Evolutionary conservation across 2,888 invertebrate species (phyloP), one percentile per base, ranked within the genome.

Genomic region (Beris chalybata): DNA sequence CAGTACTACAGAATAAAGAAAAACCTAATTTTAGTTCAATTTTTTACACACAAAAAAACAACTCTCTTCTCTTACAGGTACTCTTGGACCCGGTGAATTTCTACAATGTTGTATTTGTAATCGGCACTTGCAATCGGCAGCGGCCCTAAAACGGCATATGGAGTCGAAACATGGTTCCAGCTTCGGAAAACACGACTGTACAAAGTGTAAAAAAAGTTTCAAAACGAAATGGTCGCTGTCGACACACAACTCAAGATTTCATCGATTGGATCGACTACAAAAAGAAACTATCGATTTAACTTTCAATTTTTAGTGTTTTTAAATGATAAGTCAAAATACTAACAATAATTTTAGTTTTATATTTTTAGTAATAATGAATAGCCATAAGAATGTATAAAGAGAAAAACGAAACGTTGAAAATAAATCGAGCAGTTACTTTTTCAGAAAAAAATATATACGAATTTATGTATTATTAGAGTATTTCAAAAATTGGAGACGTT

Each of bases 221-320:
- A 80, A 80, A 71, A 80, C 80, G 4, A 80, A 80, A 69, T 80
- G 80, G 80, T 80, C 80, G 3, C 67, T 80, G 12, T 79, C 80
- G 65, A 80, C 80, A 9, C 80, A 80, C 69, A 80, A 79, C 63
- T 80, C 80, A 1, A 73, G 80, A 4, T 80, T 79, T 70, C 80
- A 80, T 72, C 75, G 80, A 6, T 76, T 77, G 65, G 69, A 74
- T 58, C 73, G 78, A 5, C 69, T 74, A 0, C 73, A 73, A 65
- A 78, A 78, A 64, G 79, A 78, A 67, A 73, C 77, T 65, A 76
- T 76, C 38, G 78, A 78, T 73, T 75, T 79, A 71, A 76, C 76
- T 1, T 74, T 76, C 53, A 57, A 47, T 15, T 67, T 69, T 65
- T 64, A 69, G 64, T 53, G 6, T 38, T 48, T 54, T 11, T 15